Evolutionary conservation across 2,888 invertebrate genomes (phyloP), one percentile per base, ranked within the genome.

Genomic region (Coleophora deauratella): DNA sequence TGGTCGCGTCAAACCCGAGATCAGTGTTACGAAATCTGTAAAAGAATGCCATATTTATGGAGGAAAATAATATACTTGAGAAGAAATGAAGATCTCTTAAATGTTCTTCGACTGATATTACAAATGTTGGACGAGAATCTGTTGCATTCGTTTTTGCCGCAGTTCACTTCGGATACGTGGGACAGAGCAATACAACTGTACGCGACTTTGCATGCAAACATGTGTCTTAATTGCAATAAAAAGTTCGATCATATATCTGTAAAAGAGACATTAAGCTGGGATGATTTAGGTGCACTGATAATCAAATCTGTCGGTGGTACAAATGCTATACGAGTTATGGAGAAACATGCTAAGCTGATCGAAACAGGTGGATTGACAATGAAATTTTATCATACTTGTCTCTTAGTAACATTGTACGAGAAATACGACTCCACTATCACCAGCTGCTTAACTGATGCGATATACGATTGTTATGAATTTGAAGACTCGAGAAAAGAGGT

Each of bases 11-110:
- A 80, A 44, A 74, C 77, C 0, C 66, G 72, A 31, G 74, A 81
- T 2, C 76, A 79, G 35, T 87, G 86, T 48, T 80, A 87, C 32
- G 77, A 81, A 50, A 73, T 89, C 33, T 89, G 89, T 49, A 86
- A 82, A 52, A 71, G 73, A 51, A 88, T 91, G 81, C 91, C 91
- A 35, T 89, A 87, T 52, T 75, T 91, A 58, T 91, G 90, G 89
- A 78, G 85, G 41, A 87, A 88, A 50, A 88, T 88, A 50, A 65
- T 91, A 14, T 74, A 82, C 42, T 58, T 88, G 43, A 69, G 82
- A 52, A 62, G 79, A 41, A 79, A 82, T 32, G 82, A 87, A 50
- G 79, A 87, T 46, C 57, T 88, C n/a, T 58, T 86, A 47, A 84
- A 81, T 51, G 68, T 88, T 27, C 52, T 91, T 44, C 79, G 87